Conservation (phyloP, 2,797 vertebrate species). For the Xenopus petersii region DNA sequence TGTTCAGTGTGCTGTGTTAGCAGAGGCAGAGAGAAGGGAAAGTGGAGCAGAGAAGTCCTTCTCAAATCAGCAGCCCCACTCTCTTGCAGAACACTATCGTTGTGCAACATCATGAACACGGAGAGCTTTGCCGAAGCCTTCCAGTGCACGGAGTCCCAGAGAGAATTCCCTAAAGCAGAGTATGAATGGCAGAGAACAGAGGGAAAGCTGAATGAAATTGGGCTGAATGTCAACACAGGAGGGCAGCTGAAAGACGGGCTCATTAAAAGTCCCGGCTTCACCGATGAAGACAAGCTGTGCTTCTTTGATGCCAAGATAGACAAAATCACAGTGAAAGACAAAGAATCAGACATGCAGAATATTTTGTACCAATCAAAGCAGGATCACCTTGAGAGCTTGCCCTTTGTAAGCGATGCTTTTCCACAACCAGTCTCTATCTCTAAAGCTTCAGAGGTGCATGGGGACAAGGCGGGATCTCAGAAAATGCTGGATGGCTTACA, state of each 20-base stretch:
- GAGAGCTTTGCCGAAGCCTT: slow-evolving; percentile 55
- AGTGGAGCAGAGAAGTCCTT: slow-evolving; percentile 69
- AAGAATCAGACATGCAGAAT: slow-evolving; percentile 61
- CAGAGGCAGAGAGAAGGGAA: slow-evolving; percentile 53
- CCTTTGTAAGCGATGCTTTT: slow-evolving; percentile 55
- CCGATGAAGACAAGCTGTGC: slow-evolving; percentile 88
- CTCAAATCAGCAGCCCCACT: slow-evolving; percentile 76
- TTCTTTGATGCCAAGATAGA: slow-evolving; percentile 80
- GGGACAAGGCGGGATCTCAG: slow-evolving; percentile 45
- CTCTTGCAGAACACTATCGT: slow-evolving; percentile 76
- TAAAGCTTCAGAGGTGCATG: slow-evolving; percentile 49
- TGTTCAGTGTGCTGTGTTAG: slow-evolving; percentile 53
- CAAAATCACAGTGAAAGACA: slow-evolving; percentile 63
- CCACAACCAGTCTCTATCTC: slow-evolving; percentile 48
- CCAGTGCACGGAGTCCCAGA: slow-evolving; percentile 59
- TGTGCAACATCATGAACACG: slow-evolving; percentile 66
- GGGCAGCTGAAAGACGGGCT: slow-evolving; percentile 61
- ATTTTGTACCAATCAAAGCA: slow-evolving; percentile 55
- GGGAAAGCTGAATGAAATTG: slow-evolving; percentile 71
- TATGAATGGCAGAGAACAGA: slow-evolving; percentile 87
- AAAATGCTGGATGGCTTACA: slow-evolving; percentile 22
- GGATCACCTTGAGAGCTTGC: slow-evolving; percentile 67
- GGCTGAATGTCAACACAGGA: slow-evolving; percentile 65
- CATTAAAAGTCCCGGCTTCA: slow-evolving; percentile 71
- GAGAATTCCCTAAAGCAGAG: slow-evolving; percentile 62